phyloP scores from a whole-genome alignment of 1,140 invertebrate species.

The Macrostomum lignano region DNA sequence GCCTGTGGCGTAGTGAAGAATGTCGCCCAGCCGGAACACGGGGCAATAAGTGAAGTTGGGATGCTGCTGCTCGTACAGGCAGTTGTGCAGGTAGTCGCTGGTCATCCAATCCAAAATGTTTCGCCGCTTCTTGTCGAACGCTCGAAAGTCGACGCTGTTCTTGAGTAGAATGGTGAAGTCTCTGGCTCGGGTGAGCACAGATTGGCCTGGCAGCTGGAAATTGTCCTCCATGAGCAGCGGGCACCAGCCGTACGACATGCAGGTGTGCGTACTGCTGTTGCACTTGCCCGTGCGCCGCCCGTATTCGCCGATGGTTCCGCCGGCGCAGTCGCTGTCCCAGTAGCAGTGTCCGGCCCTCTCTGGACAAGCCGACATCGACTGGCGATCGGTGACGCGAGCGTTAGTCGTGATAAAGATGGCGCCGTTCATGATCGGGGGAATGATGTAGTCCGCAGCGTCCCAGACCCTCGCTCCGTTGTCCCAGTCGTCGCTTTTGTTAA shows the following conservation, averaged over 20 bases:
- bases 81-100: constrained; percentile 2
- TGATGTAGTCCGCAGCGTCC: constrained; percentile 25
- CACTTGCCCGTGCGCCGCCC: constrained; percentile 9
- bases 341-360: constrained; percentile 4
- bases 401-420: constrained; percentile 29
- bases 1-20: neutral
- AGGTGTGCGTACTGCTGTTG: neutral
- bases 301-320: neutral
- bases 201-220: constrained; percentile 1
- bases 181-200: constrained; percentile 1
- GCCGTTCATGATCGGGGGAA: constrained; percentile 24
- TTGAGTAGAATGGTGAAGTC: constrained; percentile 7
- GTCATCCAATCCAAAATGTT: constrained; percentile 6
- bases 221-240: constrained; percentile 7
- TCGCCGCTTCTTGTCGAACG: constrained; percentile 6
- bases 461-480: constrained; percentile 1
- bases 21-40: constrained; percentile 4
- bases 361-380: constrained; percentile 4
- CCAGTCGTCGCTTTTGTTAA: neutral
- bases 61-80: constrained; percentile 6
- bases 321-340: constrained; percentile 7
- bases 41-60: constrained; percentile 5
- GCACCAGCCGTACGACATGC: constrained; percentile 8
- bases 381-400: constrained; percentile 5
- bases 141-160: constrained; percentile 4